phyloP scores from a whole-genome alignment of 2,888 invertebrate genomes.

The Antheraea assamensis region DNA sequence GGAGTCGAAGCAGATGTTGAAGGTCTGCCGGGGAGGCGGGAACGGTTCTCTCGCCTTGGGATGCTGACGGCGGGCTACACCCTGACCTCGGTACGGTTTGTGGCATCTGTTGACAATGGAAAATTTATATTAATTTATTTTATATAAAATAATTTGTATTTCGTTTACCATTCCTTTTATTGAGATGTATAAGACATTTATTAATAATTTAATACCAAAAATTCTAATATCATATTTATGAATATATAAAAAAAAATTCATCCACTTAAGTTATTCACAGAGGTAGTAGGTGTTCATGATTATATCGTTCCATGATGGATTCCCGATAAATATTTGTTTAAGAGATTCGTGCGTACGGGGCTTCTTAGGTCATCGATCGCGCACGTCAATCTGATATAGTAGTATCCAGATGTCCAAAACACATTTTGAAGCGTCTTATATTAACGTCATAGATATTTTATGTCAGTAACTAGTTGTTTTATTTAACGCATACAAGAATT shows the following conservation, averaged over 20 bases:
- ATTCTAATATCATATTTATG: not conserved
- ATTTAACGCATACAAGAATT: not conserved
- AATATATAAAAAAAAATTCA: conserved; percentile 16
- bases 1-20: conserved; percentile 71
- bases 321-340: conserved; percentile 30
- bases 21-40: conserved; percentile 80
- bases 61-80: conserved; percentile 88
- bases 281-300: conserved; percentile 34
- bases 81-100: conserved; percentile 91
- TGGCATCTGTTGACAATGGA: conserved; percentile 86
- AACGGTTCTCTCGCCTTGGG: conserved; percentile 85
- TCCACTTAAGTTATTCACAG: conserved; percentile 27
- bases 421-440: conserved; percentile 39
- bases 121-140: conserved; percentile 27
- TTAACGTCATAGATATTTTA: conserved; percentile 51
- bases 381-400: conserved; percentile 40
- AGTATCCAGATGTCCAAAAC: conserved; percentile 61
- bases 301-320: conserved; percentile 16
- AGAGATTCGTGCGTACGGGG: conserved; percentile 24
- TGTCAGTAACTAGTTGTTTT: conserved; percentile 46
- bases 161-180: no score
- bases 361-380: conserved; percentile 40
- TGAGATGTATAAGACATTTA: no score
- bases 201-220: no score
- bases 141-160: not conserved